phyloP scores from a whole-genome alignment of 2,113 vertebrate species.

The Lonchura striata region DNA sequence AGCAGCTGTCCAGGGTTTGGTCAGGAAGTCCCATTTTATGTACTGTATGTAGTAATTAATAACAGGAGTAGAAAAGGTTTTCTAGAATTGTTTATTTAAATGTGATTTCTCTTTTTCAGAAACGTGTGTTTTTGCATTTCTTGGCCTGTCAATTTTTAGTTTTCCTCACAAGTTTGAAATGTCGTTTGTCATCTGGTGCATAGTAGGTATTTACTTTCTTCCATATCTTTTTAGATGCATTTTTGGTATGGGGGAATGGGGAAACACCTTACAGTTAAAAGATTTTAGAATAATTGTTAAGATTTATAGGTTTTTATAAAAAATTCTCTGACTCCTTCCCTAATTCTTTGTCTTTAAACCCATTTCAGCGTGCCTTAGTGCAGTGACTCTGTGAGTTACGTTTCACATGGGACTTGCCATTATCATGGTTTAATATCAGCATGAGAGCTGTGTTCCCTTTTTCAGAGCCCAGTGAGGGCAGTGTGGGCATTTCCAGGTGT shows the following conservation, averaged over 20 bases:
- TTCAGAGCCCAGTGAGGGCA: background rate
- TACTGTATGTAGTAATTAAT: background rate
- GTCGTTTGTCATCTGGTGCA: slow-evolving; percentile 99
- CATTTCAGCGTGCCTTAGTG: background rate
- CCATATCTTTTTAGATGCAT: background rate
- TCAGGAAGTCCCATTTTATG: background rate
- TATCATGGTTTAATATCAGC: background rate
- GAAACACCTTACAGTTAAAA: background rate
- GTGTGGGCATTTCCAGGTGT: background rate
- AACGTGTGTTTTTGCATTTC: slow-evolving; percentile 97
- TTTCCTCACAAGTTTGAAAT: slow-evolving; percentile 99
- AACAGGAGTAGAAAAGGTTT: background rate
- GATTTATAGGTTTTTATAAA: background rate
- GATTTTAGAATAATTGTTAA: background rate
- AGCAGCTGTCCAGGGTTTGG: background rate
- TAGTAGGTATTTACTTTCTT: slow-evolving; percentile 84
- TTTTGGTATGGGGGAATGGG: background rate
- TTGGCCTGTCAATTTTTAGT: slow-evolving; percentile 98
- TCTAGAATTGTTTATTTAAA: background rate
- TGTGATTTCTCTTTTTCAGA: slow-evolving; percentile 80
- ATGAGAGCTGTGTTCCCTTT: background rate
- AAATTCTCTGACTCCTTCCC: background rate
- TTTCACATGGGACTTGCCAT: background rate
- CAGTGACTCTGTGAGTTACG: background rate
- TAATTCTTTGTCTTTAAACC: background rate